These are phyloP conservation scores for Xenopus tropicalis DNA, from an alignment of 2,113 vertebrate species.

Conservation along the genomic window UCB_Xtro_10.0 CM004445.2:15849501-15850000, in stretches of 20 bases:
- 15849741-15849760: conserved; percentile 83
- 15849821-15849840: conserved; percentile 87
- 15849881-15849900: conserved; percentile 80
- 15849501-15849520: conserved; percentile 75
- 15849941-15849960: conserved; percentile 93
- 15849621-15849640: conserved; percentile 77
- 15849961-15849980: conserved; percentile 85
- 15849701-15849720: conserved; percentile 63
- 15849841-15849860: conserved; percentile 64
- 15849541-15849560: conserved; percentile 86
- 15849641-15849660: conserved; percentile 86
- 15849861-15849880: conserved; percentile 65
- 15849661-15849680: conserved; percentile 89
- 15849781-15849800: conserved; percentile 88
- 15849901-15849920: conserved; percentile 83
- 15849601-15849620: conserved; percentile 77
- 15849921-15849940: conserved; percentile 89
- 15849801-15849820: conserved; percentile 97
- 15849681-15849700: conserved; percentile 88
- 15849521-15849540: conserved; percentile 65
- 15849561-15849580: conserved; percentile 82
- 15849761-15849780: conserved; percentile 86
- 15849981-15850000: conserved; percentile 75
- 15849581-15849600: conserved; percentile 81
- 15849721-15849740: conserved; percentile 77